Conservation (phyloP, 1,140 invertebrate genomes). For the Drosophila athabasca region DNA sequence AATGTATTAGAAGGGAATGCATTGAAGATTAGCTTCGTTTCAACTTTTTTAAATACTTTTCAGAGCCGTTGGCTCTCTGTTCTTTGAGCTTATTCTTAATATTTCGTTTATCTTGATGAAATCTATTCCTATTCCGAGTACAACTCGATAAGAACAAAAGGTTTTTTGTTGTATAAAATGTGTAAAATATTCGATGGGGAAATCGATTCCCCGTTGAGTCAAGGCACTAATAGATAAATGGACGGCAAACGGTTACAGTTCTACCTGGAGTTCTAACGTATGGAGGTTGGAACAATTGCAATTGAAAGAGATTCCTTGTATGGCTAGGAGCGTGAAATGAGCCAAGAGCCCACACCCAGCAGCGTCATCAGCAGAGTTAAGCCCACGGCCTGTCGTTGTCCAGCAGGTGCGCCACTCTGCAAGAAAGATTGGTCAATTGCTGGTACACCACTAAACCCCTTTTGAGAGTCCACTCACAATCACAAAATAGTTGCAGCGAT, state of each 20-base stretch:
- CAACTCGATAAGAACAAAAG: no score
- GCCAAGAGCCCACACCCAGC: constrained; percentile 18
- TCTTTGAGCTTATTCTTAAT: no score
- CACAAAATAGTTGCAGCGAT: constrained; percentile 98
- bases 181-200: constrained; percentile 27
- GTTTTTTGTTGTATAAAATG: neutral
- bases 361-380: constrained; percentile 18
- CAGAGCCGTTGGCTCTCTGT: no score
- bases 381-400: neutral
- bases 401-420: constrained; percentile 50
- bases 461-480: constrained; percentile 89
- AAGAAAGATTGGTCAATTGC: constrained; percentile 2
- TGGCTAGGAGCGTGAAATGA: constrained; percentile 21
- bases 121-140: no score
- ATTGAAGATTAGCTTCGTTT: no score
- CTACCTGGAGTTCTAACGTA: no score
- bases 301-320: constrained; percentile 6
- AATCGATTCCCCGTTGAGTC: neutral
- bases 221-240: constrained; percentile 54
- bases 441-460: no score
- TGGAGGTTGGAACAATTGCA: constrained; percentile 10
- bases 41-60: no score
- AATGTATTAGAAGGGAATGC: no score
- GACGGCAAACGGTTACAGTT: constrained; percentile 13
- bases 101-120: no score